Percentiles rank a stretch among this genome's conserved stretches.
These are phyloP conservation scores for Zeus faber DNA, from an alignment of 2,113 vertebrate species.

Conservation along the genomic window DNA sequence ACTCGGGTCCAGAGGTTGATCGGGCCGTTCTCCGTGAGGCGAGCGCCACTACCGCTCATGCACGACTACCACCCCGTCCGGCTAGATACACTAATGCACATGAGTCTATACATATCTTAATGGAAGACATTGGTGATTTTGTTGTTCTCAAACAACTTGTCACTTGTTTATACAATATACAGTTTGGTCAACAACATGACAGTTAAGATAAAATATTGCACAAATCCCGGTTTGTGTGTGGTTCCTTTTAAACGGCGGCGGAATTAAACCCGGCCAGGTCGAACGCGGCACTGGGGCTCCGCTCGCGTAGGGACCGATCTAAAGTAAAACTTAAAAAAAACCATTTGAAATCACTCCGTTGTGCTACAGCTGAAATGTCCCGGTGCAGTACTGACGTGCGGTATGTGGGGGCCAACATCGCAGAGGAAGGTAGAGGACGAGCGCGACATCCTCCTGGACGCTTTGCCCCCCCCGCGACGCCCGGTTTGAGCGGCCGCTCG, in stretches of 20 bases:
- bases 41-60: conserved; percentile 93
- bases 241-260: conserved; percentile 8
- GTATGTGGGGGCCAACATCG: not conserved
- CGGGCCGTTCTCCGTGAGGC: conserved; percentile 72
- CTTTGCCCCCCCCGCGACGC: no score
- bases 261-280: not conserved
- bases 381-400: not conserved
- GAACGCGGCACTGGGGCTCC: conserved; percentile 33
- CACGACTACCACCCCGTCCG: conserved; percentile 91
- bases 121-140: conserved; percentile 99
- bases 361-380: not conserved
- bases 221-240: conserved; percentile 71
- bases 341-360: conserved; percentile 4
- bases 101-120: conserved; percentile 99
- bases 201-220: conserved; percentile 88
- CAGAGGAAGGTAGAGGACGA: not conserved
- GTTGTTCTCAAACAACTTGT: conserved; percentile 99
- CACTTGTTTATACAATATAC: conserved; percentile 99
- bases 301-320: conserved; percentile 1
- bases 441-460: not conserved
- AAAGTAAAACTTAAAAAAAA: not conserved
- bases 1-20: conserved; percentile 42
- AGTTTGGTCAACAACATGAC: conserved; percentile 80
- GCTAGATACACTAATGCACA: conserved; percentile 94
- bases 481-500: no score